Conservation (phyloP, 2,113 vertebrate species). For the Psettodes erumei region DNA sequence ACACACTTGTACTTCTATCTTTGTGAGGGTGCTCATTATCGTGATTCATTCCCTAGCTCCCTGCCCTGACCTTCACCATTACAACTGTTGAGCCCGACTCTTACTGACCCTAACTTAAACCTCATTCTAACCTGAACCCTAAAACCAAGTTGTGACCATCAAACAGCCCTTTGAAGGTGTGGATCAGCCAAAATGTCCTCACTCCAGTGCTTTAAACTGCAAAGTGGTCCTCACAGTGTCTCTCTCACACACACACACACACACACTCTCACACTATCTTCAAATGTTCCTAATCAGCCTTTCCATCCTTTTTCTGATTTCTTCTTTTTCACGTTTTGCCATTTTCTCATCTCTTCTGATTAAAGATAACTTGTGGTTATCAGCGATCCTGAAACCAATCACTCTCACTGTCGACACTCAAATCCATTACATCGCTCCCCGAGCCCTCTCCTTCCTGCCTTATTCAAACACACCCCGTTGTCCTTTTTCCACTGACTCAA, state of each 20-base stretch:
- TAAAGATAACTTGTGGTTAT: slow-evolving; percentile 53
- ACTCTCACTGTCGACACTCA: slow-evolving; percentile 43
- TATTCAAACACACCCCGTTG: slow-evolving; percentile 34
- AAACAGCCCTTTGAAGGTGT: too few relatives aligned
- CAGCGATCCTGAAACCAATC: slow-evolving; percentile 54
- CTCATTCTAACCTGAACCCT: too few relatives aligned
- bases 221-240: too few relatives aligned
- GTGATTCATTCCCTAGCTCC: too few relatives aligned
- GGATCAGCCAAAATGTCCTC: too few relatives aligned
- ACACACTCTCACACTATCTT: slow-evolving; percentile 4
- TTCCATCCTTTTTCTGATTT: slow-evolving; percentile 13
- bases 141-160: too few relatives aligned
- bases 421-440: slow-evolving; percentile 39
- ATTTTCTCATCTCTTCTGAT: slow-evolving; percentile 46
- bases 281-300: slow-evolving; percentile 18
- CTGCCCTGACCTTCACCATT: too few relatives aligned
- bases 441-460: slow-evolving; percentile 2
- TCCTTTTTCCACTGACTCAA: slow-evolving; percentile 14
- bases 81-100: too few relatives aligned
- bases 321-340: slow-evolving; percentile 21
- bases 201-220: too few relatives aligned
- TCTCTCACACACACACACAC: not conserved
- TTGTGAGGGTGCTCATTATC: too few relatives aligned
- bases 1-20: too few relatives aligned
- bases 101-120: too few relatives aligned